Evolutionary conservation across 2,888 invertebrate species (phyloP), one percentile per base, ranked within the genome.

Genomic region (Polymixis lichenea): DNA sequence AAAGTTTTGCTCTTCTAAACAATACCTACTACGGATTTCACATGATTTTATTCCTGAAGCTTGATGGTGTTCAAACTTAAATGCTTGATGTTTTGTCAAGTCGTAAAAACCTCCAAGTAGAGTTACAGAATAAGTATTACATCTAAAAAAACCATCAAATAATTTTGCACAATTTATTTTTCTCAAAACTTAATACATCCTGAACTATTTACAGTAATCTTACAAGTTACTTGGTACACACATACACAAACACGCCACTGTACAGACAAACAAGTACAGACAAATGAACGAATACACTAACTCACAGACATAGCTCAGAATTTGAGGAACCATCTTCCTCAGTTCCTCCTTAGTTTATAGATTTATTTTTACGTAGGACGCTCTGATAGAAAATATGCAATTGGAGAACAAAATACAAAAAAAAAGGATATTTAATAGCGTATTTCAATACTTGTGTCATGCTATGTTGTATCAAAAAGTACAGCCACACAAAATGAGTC

Each of bases 151-250:
- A 81, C 60, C 46, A 56, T n/a, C 60, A 53, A 60, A 3, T 6
- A 61, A 66, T 61, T 58, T 75, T 22, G 46, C 51, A 71, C 72
- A 68, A 56, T 83, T 76, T 83, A 83, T 83, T 83, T 70, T 53
- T 46, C 15, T 69, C 74, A 83, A 75, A 73, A 68, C 64, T 79
- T 79, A 83, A 56, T 53, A 46, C 49, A 83, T 60, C 8, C 32
- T 72, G n/a, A 77, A 61, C n/a, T 83, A 83, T 83, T 83, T 83
- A 83, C 84, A 81, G 15, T 25, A 43, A 70, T n/a, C 51, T 72
- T 64, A 55, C 55, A 71, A 58, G n/a, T n/a, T 65, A 61, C 51
- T 15, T 17, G 53, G 13, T 49, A 49, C 43, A 32, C 32, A 60
- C 43, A 61, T 61, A 28, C 58, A 70, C 25, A 72, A 53, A 66